Base-by-base conservation (phyloP, 35 echinoderm and acorn worm species). In the Apostichopus parvimensis region DNA sequence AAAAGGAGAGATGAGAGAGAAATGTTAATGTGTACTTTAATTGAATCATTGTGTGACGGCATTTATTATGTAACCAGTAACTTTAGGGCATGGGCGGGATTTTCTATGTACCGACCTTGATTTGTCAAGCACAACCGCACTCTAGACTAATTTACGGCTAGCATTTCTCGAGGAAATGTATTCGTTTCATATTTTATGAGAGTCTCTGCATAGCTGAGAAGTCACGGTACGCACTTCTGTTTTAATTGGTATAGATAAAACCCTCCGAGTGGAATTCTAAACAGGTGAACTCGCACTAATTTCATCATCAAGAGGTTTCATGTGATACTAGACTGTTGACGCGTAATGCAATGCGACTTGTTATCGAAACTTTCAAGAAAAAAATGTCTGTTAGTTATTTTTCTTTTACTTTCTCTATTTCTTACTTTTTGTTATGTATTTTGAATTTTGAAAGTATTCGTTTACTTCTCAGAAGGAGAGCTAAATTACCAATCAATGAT, bases 221-320 rank as follows among this genome's bases (percentile, higher is more conserved):
- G 79, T 82, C 79, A 82, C 79, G 79, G 15, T 82, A 56, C 79
- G 56, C 79, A 82, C 79, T 82, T 82, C 10, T 56, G 28, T 82
- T 82, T 82, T 82, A 82, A 82, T 82, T 82, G 79, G 79, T 57
- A 57, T 82, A 53, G 79, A 82, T 82, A 82, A 82, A 82, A 82
- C 79, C 53, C 79, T 82, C 34, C 53, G 56, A 82, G 79, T 82
- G 79, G 79, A 82, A 82, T 82, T 82, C 56, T 13, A 82, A 82
- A 55, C 79, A 82, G 79, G 34, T 82, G 79, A 82, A 82, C 79
- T 82, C 79, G 79, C 52, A 82, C 79, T 82, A 73, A 73, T 73
- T 73, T 73, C 71, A 73, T 73, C 71, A 73, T 73, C 13, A 73
- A 13, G 71, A 73, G 71, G 71, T 73, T 73, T 73, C 71, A 73